Base-by-base conservation (phyloP, 2,797 vertebrate genomes). In the Lagodon rhomboides region DNA sequence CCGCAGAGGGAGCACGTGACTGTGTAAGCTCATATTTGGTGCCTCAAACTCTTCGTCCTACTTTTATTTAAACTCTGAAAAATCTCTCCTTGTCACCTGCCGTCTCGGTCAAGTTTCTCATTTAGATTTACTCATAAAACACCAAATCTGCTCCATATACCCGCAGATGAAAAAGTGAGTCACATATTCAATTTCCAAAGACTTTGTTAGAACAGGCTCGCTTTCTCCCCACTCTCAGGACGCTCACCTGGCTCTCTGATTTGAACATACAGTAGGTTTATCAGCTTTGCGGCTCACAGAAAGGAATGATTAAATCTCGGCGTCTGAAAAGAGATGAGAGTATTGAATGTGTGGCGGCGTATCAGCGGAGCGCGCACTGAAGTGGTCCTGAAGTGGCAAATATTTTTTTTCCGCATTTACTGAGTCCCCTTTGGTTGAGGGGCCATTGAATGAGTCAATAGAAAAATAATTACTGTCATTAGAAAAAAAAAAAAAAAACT, bases 101-200 rank as follows among this genome's bases (percentile, higher is more conserved):
- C 49, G 8, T 70, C 55, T 34, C 7, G 18, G 12, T 30, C 25
- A 23, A 12, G 18, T 23, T 72, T 76, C 77, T 68, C 47, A 67
- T 77, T 53, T 46, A 25, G 51, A 23, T 38, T 9, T 47, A 20
- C 22, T 73, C 30, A 53, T 54, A 51, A 72, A 71, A 65, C 5
- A 12, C 18, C 17, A 61, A n/a, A 50, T 70, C 58, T 69, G 20
- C 62, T 61, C 22, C 10, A 0, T 41, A 2, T 59, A 51, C 27
- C 41, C 56, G 53, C 23, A 30, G 53, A 49, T 53, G 43, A 58
- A 61, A 61, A 74, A 46, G n/a, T 53, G 53, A 43, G 34, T 22
- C 47, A 22, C 50, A 84, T 67, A 91, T 87, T 93, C 63, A 83
- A 68, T 86, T 82, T 50, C 62, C 59, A 68, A 67, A 61, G 53